Evolutionary conservation across 2,797 vertebrate genomes (phyloP).

Genomic region (Basileuterus tristriatus): DNA sequence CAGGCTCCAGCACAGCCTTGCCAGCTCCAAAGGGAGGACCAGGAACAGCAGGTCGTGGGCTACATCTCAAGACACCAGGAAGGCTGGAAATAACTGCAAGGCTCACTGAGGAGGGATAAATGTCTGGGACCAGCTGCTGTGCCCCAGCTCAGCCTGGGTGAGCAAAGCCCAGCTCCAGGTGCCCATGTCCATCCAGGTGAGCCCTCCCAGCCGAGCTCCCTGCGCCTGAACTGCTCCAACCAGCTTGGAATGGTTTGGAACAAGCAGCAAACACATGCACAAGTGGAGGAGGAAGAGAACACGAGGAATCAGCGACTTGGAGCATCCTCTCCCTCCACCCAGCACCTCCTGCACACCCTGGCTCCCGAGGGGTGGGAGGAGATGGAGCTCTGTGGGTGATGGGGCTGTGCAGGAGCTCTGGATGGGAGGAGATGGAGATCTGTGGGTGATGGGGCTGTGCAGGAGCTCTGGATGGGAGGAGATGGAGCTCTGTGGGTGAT

Average conservation of each 20-base stretch:
- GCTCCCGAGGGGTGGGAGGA: rapidly evolving
- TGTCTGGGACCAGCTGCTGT: neutral
- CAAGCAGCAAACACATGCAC: rapidly evolving
- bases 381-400: rapidly evolving
- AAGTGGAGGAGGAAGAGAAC: neutral
- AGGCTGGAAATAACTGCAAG: neutral
- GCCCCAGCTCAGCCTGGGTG: rapidly evolving
- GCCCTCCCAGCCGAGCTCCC: neutral
- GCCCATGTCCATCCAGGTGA: rapidly evolving
- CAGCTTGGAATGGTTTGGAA: neutral
- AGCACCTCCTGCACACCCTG: rapidly evolving
- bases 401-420: neutral
- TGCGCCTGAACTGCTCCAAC: rapidly evolving
- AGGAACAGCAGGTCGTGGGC: neutral
- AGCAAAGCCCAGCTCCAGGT: rapidly evolving
- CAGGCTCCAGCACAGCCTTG: neutral
- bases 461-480: too few species aligned
- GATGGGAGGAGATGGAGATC: neutral
- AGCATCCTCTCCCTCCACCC: neutral
- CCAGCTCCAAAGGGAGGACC: neutral
- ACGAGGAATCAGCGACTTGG: neutral
- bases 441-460: neutral
- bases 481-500: too few species aligned
- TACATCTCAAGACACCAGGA: neutral
- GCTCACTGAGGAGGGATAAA: rapidly evolving